These are phyloP conservation scores for Ctenodactylus gundi DNA, from an alignment of 2,113 vertebrate genomes.

Conservation along the genomic window DNA sequence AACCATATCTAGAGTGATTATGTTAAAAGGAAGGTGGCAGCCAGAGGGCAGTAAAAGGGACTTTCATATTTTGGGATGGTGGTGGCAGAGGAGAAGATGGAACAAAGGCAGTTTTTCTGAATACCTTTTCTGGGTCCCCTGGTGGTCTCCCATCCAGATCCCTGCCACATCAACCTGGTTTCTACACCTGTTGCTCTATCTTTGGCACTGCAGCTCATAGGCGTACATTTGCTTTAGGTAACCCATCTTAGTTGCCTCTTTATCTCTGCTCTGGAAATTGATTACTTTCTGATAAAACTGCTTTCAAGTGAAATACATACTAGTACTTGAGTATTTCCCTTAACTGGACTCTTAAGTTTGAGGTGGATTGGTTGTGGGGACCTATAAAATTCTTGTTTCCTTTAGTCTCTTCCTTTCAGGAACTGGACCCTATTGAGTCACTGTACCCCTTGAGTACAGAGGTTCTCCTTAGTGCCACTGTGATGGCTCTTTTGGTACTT, in stretches of 20 bases:
- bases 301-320: background rate
- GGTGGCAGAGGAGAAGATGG: background rate
- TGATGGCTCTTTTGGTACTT: background rate
- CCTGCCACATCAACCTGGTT: background rate
- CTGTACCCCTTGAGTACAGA: background rate
- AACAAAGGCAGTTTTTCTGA: background rate
- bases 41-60: background rate
- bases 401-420: background rate
- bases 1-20: background rate
- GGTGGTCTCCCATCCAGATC: background rate
- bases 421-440: background rate
- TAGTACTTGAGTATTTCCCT: background rate
- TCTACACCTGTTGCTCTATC: background rate
- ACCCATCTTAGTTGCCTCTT: background rate
- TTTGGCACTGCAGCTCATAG: background rate
- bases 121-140: background rate
- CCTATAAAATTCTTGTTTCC: background rate
- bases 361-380: background rate
- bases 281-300: background rate
- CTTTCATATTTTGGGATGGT: background rate
- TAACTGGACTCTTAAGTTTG: background rate
- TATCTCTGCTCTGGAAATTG: slow-evolving; percentile 9
- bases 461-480: background rate
- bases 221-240: background rate
- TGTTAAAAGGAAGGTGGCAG: background rate